Evolutionary conservation across 1,140 invertebrate genomes (phyloP).

Genomic region (Glomeris maerens): DNA sequence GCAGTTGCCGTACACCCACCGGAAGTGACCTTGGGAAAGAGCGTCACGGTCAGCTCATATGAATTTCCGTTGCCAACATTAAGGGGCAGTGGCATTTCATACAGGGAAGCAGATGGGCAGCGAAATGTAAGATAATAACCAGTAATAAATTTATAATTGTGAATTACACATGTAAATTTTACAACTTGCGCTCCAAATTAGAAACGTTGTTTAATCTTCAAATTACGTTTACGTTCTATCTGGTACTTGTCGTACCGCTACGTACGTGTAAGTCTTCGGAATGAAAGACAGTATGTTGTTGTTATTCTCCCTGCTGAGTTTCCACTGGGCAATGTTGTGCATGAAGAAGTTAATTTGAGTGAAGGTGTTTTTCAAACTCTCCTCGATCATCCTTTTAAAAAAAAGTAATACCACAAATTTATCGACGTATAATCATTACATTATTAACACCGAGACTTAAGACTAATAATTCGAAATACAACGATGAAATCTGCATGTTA

Average conservation of each 20-base stretch:
- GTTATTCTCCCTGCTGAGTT: slow-evolving; percentile 66
- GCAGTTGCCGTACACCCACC: too few relatives aligned
- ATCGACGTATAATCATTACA: too few relatives aligned
- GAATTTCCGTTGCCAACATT: too few relatives aligned
- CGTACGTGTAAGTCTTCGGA: slow-evolving; percentile 82
- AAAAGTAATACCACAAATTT: slow-evolving; percentile 14
- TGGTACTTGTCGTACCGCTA: slow-evolving; percentile 6
- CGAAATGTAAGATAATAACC: too few relatives aligned
- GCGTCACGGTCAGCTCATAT: too few relatives aligned
- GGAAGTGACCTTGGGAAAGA: too few relatives aligned
- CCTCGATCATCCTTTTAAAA: slow-evolving; percentile 31
- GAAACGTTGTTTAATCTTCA: too few relatives aligned
- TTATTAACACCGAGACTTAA: slow-evolving; percentile 51
- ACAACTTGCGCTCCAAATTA: too few relatives aligned
- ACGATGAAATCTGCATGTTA: not conserved
- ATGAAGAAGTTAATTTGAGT: slow-evolving; percentile 96
- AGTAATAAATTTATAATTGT: too few relatives aligned
- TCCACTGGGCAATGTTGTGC: slow-evolving; percentile 87
- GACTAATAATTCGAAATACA: slow-evolving; percentile 24
- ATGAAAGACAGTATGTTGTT: slow-evolving; percentile 81
- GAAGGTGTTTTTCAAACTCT: slow-evolving; percentile 49
- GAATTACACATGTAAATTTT: too few relatives aligned
- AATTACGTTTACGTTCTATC: slow-evolving; percentile 9
- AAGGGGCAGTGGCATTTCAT: too few relatives aligned
- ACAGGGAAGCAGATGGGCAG: too few relatives aligned